A percentile compares a stretch with the other conserved stretches of the same genome.
Conservation (phyloP, 2,113 vertebrate genomes). For the Lasiurus borealis region DNA sequence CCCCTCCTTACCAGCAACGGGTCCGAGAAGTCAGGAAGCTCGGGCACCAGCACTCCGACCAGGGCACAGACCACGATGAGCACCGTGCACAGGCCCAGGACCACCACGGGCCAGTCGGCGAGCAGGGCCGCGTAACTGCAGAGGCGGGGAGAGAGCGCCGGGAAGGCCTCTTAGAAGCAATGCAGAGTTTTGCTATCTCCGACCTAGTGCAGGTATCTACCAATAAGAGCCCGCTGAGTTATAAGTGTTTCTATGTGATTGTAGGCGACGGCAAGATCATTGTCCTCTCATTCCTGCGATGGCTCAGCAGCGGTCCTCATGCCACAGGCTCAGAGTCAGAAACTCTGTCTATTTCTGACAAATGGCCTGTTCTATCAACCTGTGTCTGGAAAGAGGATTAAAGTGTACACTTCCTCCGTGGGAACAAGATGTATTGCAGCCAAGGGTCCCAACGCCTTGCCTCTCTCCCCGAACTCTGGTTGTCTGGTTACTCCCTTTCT, state of each 20-base stretch:
- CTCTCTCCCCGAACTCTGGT: not conserved
- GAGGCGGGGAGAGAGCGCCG: slow-evolving; percentile 56
- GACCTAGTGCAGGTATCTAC: not conserved
- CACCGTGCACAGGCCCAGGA: slow-evolving; percentile 96
- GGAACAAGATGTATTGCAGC: not conserved
- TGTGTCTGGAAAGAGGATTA: not conserved
- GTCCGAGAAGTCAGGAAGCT: slow-evolving; percentile 98
- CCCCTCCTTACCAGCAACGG: slow-evolving; percentile 93
- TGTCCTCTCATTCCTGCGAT: not conserved
- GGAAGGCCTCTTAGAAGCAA: not conserved
- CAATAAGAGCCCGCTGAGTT: not conserved
- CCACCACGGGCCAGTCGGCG: slow-evolving; percentile 98
- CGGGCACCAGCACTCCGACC: slow-evolving; percentile 95
- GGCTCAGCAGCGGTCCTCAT: not conserved
- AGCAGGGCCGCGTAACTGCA: slow-evolving; percentile 95
- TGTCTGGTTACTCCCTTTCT: not conserved
- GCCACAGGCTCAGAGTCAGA: not conserved
- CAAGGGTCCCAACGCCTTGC: not conserved
- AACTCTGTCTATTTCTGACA: not conserved
- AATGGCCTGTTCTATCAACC: not conserved
- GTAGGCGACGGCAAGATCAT: not conserved
- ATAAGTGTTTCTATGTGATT: not conserved
- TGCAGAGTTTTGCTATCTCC: not conserved
- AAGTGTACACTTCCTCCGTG: not conserved
- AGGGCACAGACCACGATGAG: slow-evolving; percentile 96